Evolutionary conservation across 2,888 invertebrate species (phyloP).

Genomic region (Acanthosepion lycidas): DNA sequence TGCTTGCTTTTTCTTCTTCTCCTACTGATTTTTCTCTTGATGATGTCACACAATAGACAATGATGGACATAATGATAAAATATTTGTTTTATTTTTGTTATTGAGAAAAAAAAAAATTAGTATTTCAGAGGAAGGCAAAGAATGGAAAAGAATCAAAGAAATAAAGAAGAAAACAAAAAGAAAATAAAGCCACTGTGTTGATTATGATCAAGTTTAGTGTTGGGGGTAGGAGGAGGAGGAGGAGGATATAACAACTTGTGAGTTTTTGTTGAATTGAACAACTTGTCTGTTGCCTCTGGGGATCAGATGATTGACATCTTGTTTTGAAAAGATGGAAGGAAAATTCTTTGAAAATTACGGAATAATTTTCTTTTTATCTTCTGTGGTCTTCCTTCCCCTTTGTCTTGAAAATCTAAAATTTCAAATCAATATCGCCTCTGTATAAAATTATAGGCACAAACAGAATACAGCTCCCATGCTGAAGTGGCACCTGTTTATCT

Average conservation of each 20-base stretch:
- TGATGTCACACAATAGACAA: not conserved
- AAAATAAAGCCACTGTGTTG: not conserved
- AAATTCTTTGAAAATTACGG: not conserved
- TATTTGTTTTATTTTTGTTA: not conserved
- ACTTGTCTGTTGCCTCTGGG: conserved; percentile 20
- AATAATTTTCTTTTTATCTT: not conserved
- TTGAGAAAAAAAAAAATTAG: not conserved
- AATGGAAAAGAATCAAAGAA: not conserved
- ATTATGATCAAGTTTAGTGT: not conserved
- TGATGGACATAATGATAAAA: not conserved
- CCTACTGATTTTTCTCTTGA: no score
- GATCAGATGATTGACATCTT: not conserved
- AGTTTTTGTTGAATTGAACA: not conserved
- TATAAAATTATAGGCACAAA: not conserved
- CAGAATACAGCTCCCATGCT: no score
- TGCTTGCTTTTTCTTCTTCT: no score
- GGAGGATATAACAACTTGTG: no score
- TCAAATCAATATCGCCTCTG: not conserved
- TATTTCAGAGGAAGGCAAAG: not conserved
- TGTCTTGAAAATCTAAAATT: not conserved
- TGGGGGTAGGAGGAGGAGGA: no score
- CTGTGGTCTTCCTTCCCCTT: not conserved
- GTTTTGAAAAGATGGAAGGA: not conserved
- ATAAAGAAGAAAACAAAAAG: not conserved
- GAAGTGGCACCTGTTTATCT: not conserved